phyloP scores from a whole-genome alignment of 2,113 vertebrate species.

The Nettapus auritus region DNA sequence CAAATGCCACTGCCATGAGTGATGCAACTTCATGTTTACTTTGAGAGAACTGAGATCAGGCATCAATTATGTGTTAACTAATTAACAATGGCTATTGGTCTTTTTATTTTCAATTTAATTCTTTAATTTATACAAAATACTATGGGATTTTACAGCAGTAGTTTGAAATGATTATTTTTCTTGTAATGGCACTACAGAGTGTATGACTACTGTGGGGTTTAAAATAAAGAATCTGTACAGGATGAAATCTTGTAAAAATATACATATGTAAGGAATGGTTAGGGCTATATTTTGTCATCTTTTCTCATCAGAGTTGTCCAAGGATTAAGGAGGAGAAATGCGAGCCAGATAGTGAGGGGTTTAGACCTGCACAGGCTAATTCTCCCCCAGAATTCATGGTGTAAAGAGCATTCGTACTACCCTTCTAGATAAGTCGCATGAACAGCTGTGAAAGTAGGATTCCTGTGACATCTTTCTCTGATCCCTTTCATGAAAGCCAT shows the following conservation, averaged over 20 bases:
- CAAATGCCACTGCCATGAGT: neutral
- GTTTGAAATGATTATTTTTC: neutral
- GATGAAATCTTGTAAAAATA: neutral
- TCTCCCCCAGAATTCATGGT: neutral
- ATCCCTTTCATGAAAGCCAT: neutral
- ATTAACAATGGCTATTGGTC: neutral
- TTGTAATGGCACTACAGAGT: neutral
- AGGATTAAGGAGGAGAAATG: neutral
- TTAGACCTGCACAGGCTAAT: neutral
- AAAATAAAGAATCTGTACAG: neutral
- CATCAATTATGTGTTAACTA: neutral
- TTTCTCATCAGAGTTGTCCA: neutral
- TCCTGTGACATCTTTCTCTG: neutral
- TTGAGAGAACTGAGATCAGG: neutral
- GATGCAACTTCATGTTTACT: neutral
- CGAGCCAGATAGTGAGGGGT: rapidly evolving
- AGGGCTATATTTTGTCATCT: neutral
- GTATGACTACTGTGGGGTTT: neutral
- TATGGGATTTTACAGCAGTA: neutral
- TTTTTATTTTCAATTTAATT: neutral
- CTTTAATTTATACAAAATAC: neutral
- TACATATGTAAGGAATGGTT: neutral
- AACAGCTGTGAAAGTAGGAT: neutral
- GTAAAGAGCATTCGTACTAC: neutral
- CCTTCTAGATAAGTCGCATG: neutral